Evolutionary conservation across 2,113 vertebrate genomes (phyloP).

Genomic region (Ctenodactylus gundi): DNA sequence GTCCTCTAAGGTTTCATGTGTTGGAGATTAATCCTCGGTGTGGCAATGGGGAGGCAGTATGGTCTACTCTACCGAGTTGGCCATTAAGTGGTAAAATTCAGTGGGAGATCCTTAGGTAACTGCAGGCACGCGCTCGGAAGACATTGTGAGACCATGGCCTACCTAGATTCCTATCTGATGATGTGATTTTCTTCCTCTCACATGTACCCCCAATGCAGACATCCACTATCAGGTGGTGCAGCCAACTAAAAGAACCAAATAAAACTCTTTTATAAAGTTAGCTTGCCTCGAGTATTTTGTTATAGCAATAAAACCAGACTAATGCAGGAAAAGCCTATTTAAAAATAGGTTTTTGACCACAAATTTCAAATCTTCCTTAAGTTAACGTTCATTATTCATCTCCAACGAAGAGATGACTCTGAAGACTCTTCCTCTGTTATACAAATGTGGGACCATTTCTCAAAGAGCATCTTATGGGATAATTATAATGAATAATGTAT

Average conservation of each 20-base stretch:
- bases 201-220: background rate
- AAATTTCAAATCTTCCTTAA: background rate
- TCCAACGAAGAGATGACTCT: background rate
- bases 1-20: background rate
- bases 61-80: no score
- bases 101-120: background rate
- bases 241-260: background rate
- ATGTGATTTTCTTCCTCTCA: background rate
- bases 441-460: background rate
- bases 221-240: background rate
- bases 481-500: background rate
- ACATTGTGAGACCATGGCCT: background rate
- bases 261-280: background rate
- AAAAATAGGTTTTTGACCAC: background rate
- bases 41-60: background rate
- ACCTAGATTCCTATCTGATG: background rate
- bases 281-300: background rate
- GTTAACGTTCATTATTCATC: background rate
- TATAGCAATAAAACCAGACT: background rate
- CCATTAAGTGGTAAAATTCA: background rate
- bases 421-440: background rate
- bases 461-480: background rate
- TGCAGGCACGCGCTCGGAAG: background rate
- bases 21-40: background rate
- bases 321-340: background rate